Conservation (phyloP, 2,113 vertebrate species). For the Trematomus loennbergii region DNA sequence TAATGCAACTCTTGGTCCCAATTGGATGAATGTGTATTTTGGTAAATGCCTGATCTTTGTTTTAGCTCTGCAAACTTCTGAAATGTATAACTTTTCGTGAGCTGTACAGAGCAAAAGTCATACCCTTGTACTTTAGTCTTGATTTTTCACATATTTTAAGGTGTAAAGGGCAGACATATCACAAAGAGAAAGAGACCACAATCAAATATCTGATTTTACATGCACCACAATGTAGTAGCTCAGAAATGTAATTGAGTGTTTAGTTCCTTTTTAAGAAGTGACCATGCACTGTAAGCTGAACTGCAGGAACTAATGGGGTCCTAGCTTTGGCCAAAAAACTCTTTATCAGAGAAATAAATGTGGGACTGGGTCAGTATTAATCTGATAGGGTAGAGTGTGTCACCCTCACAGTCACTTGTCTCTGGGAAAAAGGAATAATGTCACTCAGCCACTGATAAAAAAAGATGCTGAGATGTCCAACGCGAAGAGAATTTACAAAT, state of each 20-base stretch:
- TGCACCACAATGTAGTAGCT: not conserved
- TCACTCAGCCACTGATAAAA: conserved; percentile 28
- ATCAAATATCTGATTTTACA: too few relatives aligned
- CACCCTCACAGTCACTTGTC: conserved; percentile 42
- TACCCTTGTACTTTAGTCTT: not conserved
- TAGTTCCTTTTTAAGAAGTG: not conserved
- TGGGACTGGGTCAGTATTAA: not conserved
- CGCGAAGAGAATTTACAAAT: not conserved
- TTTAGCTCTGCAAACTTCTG: not conserved
- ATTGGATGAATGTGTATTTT: not conserved
- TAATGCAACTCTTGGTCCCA: not conserved
- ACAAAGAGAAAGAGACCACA: not conserved
- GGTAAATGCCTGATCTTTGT: not conserved
- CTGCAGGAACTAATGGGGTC: not conserved
- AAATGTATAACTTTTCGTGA: not conserved
- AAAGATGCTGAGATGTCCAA: conserved; percentile 24
- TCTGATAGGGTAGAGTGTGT: not conserved
- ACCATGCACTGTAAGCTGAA: not conserved
- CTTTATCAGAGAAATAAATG: not conserved
- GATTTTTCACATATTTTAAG: not conserved
- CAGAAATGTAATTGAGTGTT: not conserved
- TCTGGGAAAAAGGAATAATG: conserved; percentile 11
- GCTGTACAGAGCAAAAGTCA: not conserved
- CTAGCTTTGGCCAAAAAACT: not conserved
- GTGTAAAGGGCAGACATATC: not conserved